Conservation (phyloP, 2,888 invertebrate genomes). For the Eulithis testata region DNA sequence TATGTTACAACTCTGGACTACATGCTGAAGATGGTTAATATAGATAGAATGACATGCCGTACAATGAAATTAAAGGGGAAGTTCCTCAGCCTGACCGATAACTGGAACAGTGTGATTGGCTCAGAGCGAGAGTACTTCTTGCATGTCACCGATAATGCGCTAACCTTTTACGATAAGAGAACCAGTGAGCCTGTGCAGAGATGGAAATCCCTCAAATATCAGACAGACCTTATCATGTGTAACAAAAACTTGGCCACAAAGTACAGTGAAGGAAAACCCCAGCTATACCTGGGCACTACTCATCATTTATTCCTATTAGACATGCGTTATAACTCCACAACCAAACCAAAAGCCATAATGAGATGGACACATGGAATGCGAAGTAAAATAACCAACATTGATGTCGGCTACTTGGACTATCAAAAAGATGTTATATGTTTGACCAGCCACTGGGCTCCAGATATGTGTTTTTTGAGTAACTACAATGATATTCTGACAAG, state of each 20-base stretch:
- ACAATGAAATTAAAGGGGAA: conserved; percentile 60
- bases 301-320: conserved; percentile 74
- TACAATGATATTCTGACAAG: conserved; percentile 55
- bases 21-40: conserved; percentile 67
- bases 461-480: conserved; percentile 69
- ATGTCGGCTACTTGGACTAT: conserved; percentile 62
- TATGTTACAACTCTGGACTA: conserved; percentile 66
- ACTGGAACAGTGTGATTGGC: conserved; percentile 73
- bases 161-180: conserved; percentile 75
- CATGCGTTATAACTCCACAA: conserved; percentile 55
- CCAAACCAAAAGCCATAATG: conserved; percentile 63
- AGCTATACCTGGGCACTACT: conserved; percentile 66
- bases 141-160: conserved; percentile 57
- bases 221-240: conserved; percentile 63
- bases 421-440: conserved; percentile 68
- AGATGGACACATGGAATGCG: conserved; percentile 85
- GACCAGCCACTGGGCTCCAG: conserved; percentile 76
- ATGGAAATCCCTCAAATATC: conserved; percentile 56
- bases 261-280: conserved; percentile 57
- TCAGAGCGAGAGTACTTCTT: conserved; percentile 63
- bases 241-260: conserved; percentile 64
- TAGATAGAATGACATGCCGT: conserved; percentile 66
- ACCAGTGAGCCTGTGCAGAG: conserved; percentile 55
- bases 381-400: conserved; percentile 74
- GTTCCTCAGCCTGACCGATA: conserved; percentile 55